phyloP scores from a whole-genome alignment of 2,797 vertebrate species.

The Cryptoprocta ferox region DNA sequence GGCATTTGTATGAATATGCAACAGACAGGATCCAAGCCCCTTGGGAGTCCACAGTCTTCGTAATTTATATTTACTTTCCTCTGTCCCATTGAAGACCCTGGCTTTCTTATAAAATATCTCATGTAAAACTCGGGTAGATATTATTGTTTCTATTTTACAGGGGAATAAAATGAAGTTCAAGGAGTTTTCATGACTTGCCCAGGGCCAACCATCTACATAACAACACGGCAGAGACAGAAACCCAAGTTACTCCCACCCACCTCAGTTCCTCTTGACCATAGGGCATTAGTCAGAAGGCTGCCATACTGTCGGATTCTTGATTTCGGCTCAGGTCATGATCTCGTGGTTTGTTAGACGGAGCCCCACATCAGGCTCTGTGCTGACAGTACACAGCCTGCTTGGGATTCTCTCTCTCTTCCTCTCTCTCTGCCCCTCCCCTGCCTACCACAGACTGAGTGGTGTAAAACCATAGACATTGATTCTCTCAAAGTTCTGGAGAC shows the following conservation, averaged over 20 bases:
- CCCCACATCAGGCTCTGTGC: too few relatives aligned
- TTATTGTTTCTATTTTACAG: slow-evolving; percentile 3
- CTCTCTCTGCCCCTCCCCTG: too few relatives aligned
- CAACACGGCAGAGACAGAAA: background rate
- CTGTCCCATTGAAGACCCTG: background rate
- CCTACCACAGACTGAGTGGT: background rate
- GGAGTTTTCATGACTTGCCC: background rate
- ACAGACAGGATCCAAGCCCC: background rate
- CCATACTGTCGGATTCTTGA: too few relatives aligned
- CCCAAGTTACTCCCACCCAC: background rate
- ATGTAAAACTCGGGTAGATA: slow-evolving; percentile 13
- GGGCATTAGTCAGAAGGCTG: background rate
- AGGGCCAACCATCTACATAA: background rate
- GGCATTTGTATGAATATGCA: background rate
- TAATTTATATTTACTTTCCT: background rate
- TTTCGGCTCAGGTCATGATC: too few relatives aligned
- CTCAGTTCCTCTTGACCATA: background rate
- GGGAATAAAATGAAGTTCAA: background rate
- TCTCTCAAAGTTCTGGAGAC: background rate
- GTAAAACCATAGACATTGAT: background rate
- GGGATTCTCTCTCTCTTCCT: too few relatives aligned
- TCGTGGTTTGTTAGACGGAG: too few relatives aligned
- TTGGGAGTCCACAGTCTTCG: too few relatives aligned
- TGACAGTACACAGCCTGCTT: too few relatives aligned
- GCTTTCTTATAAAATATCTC: slow-evolving; percentile 37